These are phyloP conservation scores for Macquaria ambigua DNA, from an alignment of 2,113 vertebrate species.

Conservation along the genomic window DNA sequence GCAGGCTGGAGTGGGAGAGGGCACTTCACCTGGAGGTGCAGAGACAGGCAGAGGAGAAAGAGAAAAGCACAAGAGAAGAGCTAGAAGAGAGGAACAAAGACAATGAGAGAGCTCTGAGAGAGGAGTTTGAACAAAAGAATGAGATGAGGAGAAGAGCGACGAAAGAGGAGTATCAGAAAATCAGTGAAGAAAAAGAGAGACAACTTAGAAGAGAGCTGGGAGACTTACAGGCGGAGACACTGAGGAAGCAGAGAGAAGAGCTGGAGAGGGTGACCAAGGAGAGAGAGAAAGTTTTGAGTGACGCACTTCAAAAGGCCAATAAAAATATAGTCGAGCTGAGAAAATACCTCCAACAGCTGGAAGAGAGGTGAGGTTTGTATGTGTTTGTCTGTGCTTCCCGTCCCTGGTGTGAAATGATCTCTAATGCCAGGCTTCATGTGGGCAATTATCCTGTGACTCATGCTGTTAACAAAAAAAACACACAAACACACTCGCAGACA, in stretches of 20 bases:
- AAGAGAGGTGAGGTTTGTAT: slow-evolving; percentile 74
- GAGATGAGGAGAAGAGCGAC: slow-evolving; percentile 33
- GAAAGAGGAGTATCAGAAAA: slow-evolving; percentile 45
- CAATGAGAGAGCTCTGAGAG: slow-evolving; percentile 72
- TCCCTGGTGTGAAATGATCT: slow-evolving; percentile 65
- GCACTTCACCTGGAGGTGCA: slow-evolving; percentile 78
- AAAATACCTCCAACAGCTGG: slow-evolving; percentile 68
- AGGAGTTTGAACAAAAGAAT: slow-evolving; percentile 81
- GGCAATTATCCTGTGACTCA: slow-evolving; percentile 74
- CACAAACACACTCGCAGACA: slow-evolving; percentile 35
- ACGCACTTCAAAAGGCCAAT: slow-evolving; percentile 71
- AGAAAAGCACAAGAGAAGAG: slow-evolving; percentile 83
- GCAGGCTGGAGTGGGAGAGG: slow-evolving; percentile 81
- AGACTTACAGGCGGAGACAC: slow-evolving; percentile 22
- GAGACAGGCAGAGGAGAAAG: slow-evolving; percentile 72
- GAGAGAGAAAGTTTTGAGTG: slow-evolving; percentile 64
- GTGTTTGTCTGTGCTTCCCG: slow-evolving; percentile 48
- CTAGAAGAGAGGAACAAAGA: slow-evolving; percentile 80
- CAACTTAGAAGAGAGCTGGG: slow-evolving; percentile 37
- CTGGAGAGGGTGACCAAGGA: slow-evolving; percentile 33
- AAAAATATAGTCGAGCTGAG: slow-evolving; percentile 69
- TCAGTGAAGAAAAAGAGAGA: slow-evolving; percentile 28
- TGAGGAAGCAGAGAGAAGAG: slow-evolving; percentile 49
- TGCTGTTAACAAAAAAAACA: slow-evolving; percentile 58
- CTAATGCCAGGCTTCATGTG: slow-evolving; percentile 59